Base-by-base conservation (phyloP, 2,888 invertebrate genomes). In the Gymnocheta viridis region DNA sequence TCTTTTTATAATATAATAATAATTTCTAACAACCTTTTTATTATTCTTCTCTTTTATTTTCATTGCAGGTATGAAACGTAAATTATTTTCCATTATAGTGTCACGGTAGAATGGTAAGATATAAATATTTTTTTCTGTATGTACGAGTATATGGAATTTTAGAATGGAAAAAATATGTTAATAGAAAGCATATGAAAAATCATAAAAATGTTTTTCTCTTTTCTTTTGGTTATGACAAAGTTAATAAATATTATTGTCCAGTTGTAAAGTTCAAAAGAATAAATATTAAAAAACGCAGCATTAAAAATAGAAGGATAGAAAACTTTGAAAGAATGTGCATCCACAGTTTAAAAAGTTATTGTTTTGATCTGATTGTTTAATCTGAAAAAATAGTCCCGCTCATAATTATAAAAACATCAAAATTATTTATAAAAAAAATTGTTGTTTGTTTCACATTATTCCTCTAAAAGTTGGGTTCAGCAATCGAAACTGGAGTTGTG, bases 51-150 rank as follows among this genome's bases (percentile, higher is more conserved):
- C 24, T 41, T 44, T 35, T 47, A 29, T 22, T 80, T 44, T 77
- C 72, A 29, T 82, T 82, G 19, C 78, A 82, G 82, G 82, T 82
- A 82, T 58, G 82, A 62, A 70, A 54, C 60, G 70, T 44, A 62
- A 62, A 62, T 54, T 62, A 62, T 69, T 69, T 41, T 24, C 64
- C 2, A 24, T 76, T 56, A 29, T 47, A 29, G 17, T 66, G 32
- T 44, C 66, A 35, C 35, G 32, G 38, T 47, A 35, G 32, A 47
- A 66, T 76, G 66, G 76, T 76, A 76, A 67, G 76, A 38, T 27
- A 24, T 27, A n/a, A n/a, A 27, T 56, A 19, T 9, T n/a, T 44
- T 17, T 38, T 22, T 47, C 19, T 12, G 14, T n/a, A n/a, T n/a
- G n/a, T n/a, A n/a, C n/a, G n/a, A n/a, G n/a, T n/a, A n/a, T n/a